Conservation (phyloP, 2,113 vertebrate genomes). For the Bothrops jararaca region DNA sequence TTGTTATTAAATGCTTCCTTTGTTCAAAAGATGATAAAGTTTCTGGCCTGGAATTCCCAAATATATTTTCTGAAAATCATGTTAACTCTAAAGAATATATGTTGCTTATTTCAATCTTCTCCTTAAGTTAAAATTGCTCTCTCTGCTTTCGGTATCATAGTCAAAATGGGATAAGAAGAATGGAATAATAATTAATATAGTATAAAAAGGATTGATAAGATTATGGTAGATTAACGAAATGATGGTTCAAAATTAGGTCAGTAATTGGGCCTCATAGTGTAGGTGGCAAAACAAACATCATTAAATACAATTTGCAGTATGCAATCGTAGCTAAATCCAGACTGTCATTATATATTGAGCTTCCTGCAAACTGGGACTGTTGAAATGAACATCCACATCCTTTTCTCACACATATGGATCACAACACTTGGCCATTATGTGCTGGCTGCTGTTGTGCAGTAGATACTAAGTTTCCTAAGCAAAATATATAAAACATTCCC, state of each 20-base stretch:
- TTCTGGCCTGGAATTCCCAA: constrained; percentile 6
- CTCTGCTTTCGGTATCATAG: neutral
- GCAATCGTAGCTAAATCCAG: neutral
- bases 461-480: neutral
- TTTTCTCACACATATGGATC: neutral
- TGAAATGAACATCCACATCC: neutral
- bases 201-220: neutral
- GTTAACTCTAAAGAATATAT: constrained; percentile 9
- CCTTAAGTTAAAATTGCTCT: neutral
- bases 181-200: neutral
- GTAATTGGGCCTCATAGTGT: neutral
- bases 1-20: neutral
- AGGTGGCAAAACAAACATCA: neutral
- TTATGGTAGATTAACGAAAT: neutral
- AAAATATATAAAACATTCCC: neutral
- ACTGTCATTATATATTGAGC: neutral
- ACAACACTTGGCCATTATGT: neutral
- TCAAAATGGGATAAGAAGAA: neutral
- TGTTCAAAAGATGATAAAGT: constrained; percentile 3
- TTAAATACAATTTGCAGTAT: neutral
- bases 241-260: neutral
- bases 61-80: neutral
- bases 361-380: neutral
- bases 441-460: neutral
- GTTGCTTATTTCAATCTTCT: neutral